Percentiles rank a stretch among this genome's conserved stretches.
Conservation (phyloP, 2,888 invertebrate genomes). For the Metacarcinus magister region DNA sequence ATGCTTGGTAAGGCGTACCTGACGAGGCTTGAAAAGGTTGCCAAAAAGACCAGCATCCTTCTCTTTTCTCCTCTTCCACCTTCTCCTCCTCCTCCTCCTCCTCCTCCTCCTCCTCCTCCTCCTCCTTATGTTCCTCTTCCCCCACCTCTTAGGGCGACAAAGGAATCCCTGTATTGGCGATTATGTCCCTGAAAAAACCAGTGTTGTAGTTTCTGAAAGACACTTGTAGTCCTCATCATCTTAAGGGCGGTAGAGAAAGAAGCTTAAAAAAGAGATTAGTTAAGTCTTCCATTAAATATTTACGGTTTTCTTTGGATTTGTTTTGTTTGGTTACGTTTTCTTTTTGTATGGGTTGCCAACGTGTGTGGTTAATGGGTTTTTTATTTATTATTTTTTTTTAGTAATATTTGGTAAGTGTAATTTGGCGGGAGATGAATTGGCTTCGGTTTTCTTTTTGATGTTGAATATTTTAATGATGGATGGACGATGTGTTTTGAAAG, state of each 20-base stretch:
- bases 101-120: slow-evolving; percentile 36
- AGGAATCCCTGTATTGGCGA: slow-evolving; percentile 20
- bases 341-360: not conserved
- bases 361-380: not conserved
- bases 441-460: not conserved
- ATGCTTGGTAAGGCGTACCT: not conserved
- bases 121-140: not conserved
- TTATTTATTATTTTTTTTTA: not conserved
- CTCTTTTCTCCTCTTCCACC: too few species aligned
- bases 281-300: not conserved
- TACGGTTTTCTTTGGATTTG: not conserved
- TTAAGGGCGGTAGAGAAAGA: not conserved
- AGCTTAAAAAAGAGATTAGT: not conserved
- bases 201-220: not conserved
- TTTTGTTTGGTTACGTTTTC: not conserved
- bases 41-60: not conserved
- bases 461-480: not conserved
- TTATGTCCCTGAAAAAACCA: not conserved
- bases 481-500: too few species aligned
- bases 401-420: not conserved
- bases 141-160: not conserved
- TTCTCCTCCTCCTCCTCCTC: slow-evolving; percentile 45
- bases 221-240: not conserved
- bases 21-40: not conserved
- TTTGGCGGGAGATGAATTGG: not conserved